Evolutionary conservation across 1,140 invertebrate genomes (phyloP), one percentile per base, ranked within the genome.

Genomic region (Riptortus pedestris): DNA sequence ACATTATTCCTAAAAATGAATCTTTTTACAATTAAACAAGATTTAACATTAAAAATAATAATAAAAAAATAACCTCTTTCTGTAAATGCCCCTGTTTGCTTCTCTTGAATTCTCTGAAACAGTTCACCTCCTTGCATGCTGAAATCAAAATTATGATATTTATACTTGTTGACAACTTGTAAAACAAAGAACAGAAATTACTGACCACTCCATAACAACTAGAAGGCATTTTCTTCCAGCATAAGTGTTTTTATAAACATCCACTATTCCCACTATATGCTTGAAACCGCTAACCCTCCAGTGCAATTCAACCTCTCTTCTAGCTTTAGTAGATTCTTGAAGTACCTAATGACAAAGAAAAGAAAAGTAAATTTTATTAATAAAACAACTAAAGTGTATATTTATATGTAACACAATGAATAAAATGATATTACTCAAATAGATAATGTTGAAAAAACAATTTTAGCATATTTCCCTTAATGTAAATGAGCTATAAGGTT

Each of bases 121-220:
- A 98, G 77, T 74, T 98, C 95, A 2, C 95, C 95, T 47, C 95
- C 95, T 74, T 95, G 91, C 92, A 98, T 96, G 73, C 90, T 91
- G 68, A 63, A 79, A 80, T 69, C 67, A 69, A 67, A 69, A 71
- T 63, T 63, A 61, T 65, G n/a, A 38, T 7, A 38, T 38, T 38
- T 7, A 38, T 38, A 38, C n/a, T n/a, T n/a, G n/a, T n/a, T n/a
- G n/a, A n/a, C n/a, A n/a, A n/a, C n/a, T n/a, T n/a, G n/a, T 38
- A 38, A 38, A 38, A 38, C 28, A 14, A 38, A 38, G 31, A n/a
- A n/a, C n/a, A n/a, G n/a, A n/a, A n/a, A n/a, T n/a, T 38, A 76
- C 79, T 79, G 77, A 91, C 88, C 93, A 97, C 81, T 98, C 96
- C 92, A 98, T 97, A 11, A 99, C 86, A 47, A 99, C 90, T 9